Evolutionary conservation across 2,797 vertebrate species (phyloP).

Genomic region (Serranus cabrilla): DNA sequence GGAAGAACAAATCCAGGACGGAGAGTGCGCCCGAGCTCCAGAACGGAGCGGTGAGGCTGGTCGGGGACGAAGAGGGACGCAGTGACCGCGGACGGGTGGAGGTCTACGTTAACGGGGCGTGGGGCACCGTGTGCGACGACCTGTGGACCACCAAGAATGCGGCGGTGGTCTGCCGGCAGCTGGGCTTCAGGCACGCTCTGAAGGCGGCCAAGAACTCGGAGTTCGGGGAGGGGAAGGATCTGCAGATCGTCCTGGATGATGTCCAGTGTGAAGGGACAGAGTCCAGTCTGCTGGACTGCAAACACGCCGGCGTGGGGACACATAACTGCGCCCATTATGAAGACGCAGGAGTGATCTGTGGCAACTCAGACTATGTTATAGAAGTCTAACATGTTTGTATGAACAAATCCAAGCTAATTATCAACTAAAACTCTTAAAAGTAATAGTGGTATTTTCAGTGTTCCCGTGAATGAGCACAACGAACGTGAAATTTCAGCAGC

Average conservation of each 20-base stretch:
- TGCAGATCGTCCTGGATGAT: slow-evolving; percentile 92
- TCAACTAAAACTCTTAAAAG: slow-evolving; percentile 25
- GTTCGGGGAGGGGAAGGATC: slow-evolving; percentile 88
- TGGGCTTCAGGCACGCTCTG: slow-evolving; percentile 87
- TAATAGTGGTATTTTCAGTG: not conserved
- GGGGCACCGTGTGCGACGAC: slow-evolving; percentile 96
- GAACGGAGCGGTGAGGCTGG: slow-evolving; percentile 87
- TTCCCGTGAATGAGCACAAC: not conserved
- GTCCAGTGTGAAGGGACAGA: slow-evolving; percentile 90
- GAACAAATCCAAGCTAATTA: slow-evolving; percentile 13
- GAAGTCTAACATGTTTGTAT: slow-evolving; percentile 44
- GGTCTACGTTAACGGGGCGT: slow-evolving; percentile 85
- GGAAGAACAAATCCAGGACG: slow-evolving; percentile 75
- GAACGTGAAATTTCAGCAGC: not conserved
- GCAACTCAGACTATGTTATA: slow-evolving; percentile 54
- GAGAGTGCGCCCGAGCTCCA: not conserved
- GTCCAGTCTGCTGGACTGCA: slow-evolving; percentile 89
- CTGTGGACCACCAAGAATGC: slow-evolving; percentile 88
- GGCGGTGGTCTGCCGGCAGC: slow-evolving; percentile 91
- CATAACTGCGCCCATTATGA: slow-evolving; percentile 94
- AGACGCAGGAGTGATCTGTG: slow-evolving; percentile 92
- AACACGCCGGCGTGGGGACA: slow-evolving; percentile 84
- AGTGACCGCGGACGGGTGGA: slow-evolving; percentile 89
- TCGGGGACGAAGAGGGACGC: slow-evolving; percentile 69
- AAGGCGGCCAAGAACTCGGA: slow-evolving; percentile 90